Percentiles rank a stretch among this genome's conserved stretches.
phyloP scores from a whole-genome alignment of 2,888 invertebrate species.

The Acrobasis repandana region DNA sequence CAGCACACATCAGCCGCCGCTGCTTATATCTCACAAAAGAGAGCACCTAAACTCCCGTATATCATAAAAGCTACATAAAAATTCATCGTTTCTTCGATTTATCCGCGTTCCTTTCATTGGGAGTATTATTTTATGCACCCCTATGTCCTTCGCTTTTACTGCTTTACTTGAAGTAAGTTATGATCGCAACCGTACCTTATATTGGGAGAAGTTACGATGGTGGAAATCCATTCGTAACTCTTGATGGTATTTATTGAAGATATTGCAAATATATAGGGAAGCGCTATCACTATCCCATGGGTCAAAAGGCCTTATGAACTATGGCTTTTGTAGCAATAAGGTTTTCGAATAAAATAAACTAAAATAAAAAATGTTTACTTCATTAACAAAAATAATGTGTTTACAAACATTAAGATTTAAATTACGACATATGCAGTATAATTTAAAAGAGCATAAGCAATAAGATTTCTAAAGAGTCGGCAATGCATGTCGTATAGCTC shows the following conservation, averaged over 20 bases:
- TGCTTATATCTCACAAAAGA: conserved; percentile 8
- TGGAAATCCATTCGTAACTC: neutral
- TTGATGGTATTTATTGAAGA: neutral
- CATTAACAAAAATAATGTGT: too few species aligned
- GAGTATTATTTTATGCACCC: conserved; percentile 23
- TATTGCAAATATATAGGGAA: neutral
- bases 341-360: too few species aligned
- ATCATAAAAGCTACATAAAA: conserved; percentile 20
- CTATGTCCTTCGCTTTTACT: conserved; percentile 10
- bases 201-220: neutral
- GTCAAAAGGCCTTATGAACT: too few species aligned
- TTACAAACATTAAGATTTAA: too few species aligned
- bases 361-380: too few species aligned
- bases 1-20: conserved; percentile 1
- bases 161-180: conserved; percentile 11
- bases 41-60: conserved; percentile 10
- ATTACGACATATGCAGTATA: too few species aligned
- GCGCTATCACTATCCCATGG: too few species aligned
- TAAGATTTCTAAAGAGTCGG: too few species aligned
- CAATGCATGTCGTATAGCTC: too few species aligned
- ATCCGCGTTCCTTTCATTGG: conserved; percentile 21
- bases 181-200: conserved; percentile 9
- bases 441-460: too few species aligned
- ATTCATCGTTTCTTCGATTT: conserved; percentile 18
- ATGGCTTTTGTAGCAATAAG: too few species aligned